Evolutionary conservation across 1,140 invertebrate genomes (phyloP).

Genomic region (Brachionus rotundiformis): DNA sequence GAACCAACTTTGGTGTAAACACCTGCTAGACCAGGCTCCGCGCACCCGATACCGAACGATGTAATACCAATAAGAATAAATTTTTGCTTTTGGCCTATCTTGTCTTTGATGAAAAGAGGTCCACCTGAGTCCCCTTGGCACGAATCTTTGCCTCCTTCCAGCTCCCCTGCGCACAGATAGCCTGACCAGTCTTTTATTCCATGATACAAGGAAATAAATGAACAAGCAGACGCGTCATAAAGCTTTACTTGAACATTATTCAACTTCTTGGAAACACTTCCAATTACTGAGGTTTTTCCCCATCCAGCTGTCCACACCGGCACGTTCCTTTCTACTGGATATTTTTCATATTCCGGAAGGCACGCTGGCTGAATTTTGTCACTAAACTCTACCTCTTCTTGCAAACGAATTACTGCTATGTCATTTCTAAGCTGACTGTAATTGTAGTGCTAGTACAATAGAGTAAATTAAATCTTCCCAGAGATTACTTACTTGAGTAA

Average conservation of each 20-base stretch:
- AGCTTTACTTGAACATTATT: constrained; percentile 33
- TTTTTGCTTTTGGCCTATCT: background rate
- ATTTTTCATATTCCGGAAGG: background rate
- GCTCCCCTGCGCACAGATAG: constrained; percentile 34
- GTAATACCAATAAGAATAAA: constrained; percentile 24
- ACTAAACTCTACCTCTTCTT: background rate
- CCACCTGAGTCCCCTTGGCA: constrained; percentile 49
- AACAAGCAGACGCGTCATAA: background rate
- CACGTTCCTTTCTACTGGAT: background rate
- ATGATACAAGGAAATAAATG: background rate
- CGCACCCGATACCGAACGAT: constrained; percentile 45
- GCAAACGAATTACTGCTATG: constrained; percentile 7
- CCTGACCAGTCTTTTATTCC: constrained; percentile 24
- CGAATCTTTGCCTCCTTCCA: constrained; percentile 12
- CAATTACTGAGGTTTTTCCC: background rate
- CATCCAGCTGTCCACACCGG: constrained; percentile 30
- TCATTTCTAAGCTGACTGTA: constrained; percentile 12
- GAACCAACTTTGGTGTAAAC: constrained; percentile 21
- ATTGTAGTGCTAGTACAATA: constrained; percentile 29
- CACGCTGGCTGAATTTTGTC: constrained; percentile 1
- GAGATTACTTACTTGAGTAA: constrained; percentile 5
- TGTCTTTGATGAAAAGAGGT: background rate
- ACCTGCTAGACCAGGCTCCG: background rate
- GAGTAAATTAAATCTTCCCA: background rate
- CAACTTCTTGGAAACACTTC: background rate